Percentiles rank a stretch among this genome's conserved stretches.
These are phyloP conservation scores for Apotomis capreana DNA, from an alignment of 2,888 invertebrate genomes.

Conservation along the genomic window DNA sequence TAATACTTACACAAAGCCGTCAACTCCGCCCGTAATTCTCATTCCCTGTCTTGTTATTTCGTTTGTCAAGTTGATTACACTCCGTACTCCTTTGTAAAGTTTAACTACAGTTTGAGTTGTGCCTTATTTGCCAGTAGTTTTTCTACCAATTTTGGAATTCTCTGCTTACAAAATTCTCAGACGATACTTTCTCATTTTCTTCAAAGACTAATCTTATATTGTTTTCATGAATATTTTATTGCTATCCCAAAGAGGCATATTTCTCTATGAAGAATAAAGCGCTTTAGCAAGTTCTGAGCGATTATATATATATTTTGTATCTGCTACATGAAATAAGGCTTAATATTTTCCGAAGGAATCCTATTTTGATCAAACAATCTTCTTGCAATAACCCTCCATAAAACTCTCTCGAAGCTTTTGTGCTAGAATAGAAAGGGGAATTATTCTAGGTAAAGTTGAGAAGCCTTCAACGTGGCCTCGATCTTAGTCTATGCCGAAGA, in stretches of 20 bases:
- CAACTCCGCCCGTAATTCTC: constrained; percentile 29
- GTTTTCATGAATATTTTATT: not conserved
- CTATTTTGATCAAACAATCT: constrained; percentile 22
- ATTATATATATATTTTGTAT: not conserved
- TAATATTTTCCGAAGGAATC: constrained; percentile 14
- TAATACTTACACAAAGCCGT: constrained; percentile 32
- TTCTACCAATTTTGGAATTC: not conserved
- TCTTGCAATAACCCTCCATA: constrained; percentile 30
- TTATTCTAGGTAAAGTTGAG: constrained; percentile 33
- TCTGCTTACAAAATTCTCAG: not conserved
- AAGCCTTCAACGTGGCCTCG: constrained; percentile 22
- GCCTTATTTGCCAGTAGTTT: constrained; percentile 4
- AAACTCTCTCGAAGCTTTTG: constrained; percentile 25
- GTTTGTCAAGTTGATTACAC: constrained; percentile 41
- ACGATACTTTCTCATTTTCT: not conserved
- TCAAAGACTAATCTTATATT: not conserved
- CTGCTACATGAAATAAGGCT: not conserved
- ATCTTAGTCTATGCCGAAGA: constrained; percentile 30
- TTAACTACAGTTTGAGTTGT: constrained; percentile 27
- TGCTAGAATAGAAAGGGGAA: constrained; percentile 19
- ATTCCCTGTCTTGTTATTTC: constrained; percentile 35
- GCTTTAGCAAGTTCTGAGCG: not conserved
- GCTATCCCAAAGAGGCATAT: not conserved
- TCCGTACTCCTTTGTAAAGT: constrained; percentile 34
- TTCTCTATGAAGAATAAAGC: too few relatives aligned